Percentiles rank a stretch among this genome's conserved stretches.
phyloP scores from a whole-genome alignment of 2,888 invertebrate species.

The Thumatha senex region DNA sequence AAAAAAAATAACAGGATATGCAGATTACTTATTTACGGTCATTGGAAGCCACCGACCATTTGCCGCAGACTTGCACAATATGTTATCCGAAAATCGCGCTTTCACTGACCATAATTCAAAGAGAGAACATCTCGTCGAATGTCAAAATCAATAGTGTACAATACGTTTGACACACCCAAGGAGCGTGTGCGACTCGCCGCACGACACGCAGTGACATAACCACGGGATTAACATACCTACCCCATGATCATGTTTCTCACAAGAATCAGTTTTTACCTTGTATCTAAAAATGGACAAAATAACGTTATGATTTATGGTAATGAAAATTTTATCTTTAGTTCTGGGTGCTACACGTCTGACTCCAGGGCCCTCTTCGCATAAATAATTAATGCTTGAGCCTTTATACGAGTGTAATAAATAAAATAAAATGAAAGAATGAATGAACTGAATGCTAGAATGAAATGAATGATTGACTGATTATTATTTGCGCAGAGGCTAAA shows the following conservation, averaged over 20 bases:
- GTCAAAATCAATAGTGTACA: constrained; percentile 56
- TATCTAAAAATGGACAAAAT: background rate
- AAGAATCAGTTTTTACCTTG: constrained; percentile 6
- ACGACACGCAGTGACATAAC: constrained; percentile 32
- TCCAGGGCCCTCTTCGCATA: too few relatives aligned
- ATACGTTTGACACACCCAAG: constrained; percentile 42
- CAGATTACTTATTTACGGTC: constrained; percentile 32
- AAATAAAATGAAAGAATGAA: too few relatives aligned
- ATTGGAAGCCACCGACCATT: constrained; percentile 36
- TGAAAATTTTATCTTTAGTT: too few relatives aligned
- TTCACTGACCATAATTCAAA: constrained; percentile 60
- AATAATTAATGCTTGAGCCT: too few relatives aligned
- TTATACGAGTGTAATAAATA: too few relatives aligned
- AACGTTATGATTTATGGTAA: too few relatives aligned
- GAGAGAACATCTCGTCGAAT: constrained; percentile 45
- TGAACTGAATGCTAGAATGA: too few relatives aligned
- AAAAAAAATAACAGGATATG: constrained; percentile 2
- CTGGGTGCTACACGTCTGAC: too few relatives aligned
- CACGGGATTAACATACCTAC: constrained; percentile 11
- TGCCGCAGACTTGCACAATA: constrained; percentile 41
- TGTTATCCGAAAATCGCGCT: constrained; percentile 43
- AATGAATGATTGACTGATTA: too few relatives aligned
- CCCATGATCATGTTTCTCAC: constrained; percentile 20
- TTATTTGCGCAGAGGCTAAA: too few relatives aligned
- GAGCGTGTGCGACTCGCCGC: constrained; percentile 7